These are phyloP conservation scores for Anabacerthia variegaticeps DNA, from an alignment of 2,797 vertebrate species.

Conservation along the genomic window DNA sequence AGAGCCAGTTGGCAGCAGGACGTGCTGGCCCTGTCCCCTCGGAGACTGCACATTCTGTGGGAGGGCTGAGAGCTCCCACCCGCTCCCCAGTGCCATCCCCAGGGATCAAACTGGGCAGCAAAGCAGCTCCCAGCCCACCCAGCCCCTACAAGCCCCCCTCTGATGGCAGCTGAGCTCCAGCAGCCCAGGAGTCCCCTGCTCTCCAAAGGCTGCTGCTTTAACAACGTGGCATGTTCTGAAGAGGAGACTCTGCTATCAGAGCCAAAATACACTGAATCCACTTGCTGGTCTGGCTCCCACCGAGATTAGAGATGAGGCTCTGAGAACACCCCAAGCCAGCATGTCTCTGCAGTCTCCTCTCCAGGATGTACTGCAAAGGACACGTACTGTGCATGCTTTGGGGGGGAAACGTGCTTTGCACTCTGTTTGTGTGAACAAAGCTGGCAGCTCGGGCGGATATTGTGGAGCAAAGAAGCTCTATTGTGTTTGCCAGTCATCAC, in stretches of 20 bases:
- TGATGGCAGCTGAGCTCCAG: background rate
- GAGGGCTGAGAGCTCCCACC: too few species aligned
- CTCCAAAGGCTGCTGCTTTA: constrained; percentile 18
- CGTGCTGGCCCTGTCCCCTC: constrained; percentile 8
- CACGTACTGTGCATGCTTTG: constrained; percentile 71
- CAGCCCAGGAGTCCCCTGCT: background rate
- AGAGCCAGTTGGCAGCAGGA: constrained; percentile 9
- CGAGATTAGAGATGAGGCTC: constrained; percentile 59
- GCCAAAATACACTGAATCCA: constrained; percentile 57
- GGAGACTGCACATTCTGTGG: background rate
- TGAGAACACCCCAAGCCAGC: constrained; percentile 63
- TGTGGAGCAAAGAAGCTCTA: constrained; percentile 62
- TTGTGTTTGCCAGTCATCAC: constrained; percentile 68
- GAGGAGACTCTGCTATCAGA: constrained; percentile 5
- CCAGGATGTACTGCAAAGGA: constrained; percentile 63
- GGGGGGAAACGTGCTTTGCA: constrained; percentile 67
- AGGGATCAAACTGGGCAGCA: background rate
- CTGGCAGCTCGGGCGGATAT: constrained; percentile 71
- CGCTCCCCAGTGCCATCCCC: too few species aligned
- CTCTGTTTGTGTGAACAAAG: constrained; percentile 73
- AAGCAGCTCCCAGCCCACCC: background rate
- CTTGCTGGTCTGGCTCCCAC: constrained; percentile 59
- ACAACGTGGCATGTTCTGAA: constrained; percentile 40
- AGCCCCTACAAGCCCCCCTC: background rate
- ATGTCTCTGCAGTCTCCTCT: constrained; percentile 66